Evolutionary conservation across 2,888 invertebrate genomes (phyloP), one percentile per base, ranked within the genome.

Genomic region (Eremobia ochroleuca): DNA sequence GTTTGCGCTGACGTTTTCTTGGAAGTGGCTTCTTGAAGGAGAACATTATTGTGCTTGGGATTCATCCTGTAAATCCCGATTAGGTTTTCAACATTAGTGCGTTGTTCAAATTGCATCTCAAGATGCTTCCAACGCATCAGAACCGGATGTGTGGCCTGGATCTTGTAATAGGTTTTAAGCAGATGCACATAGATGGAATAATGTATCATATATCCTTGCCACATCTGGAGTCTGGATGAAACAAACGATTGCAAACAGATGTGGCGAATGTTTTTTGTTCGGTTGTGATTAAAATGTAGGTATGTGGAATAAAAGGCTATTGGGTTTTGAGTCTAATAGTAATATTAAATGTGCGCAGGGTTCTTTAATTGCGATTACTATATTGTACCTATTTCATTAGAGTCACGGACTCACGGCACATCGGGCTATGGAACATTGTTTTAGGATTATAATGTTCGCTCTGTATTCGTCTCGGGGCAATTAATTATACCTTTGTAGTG

Each of bases 231-330:
- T 77, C 68, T 83, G 77, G 68, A 55, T 43, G 28, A 61, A 66
- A 73, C 34, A 25, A 72, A 75, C 67, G 15, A 81, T 81, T 81
- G 71, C 59, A 31, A 80, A 77, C 85, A 86, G 69, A 86, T 83
- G 76, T 59, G 13, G 49, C 37, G 31, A 52, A 65, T 85, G 68
- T 72, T 66, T 79, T 65, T 28, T 28, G 59, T 67, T 46, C 13
- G 15, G 55, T n/a, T 73, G 28, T 34, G 69, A 82, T 79, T 73
- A 79, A 61, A 73, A 62, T 15, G 5, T 68, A 55, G 34, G 6
- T 25, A 52, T 43, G 8, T 31, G n/a, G 11, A 61, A 31, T 37
- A 40, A 46, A 62, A 25, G 4, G 31, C 13, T 31, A 18, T 59
- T 58, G 15, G 3, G 34, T 81, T 65, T 28, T 6, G 6, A 46